Evolutionary conservation across 1,140 invertebrate species (phyloP), one percentile per base, ranked within the genome.

Genomic region (Listronotus bonariensis): DNA sequence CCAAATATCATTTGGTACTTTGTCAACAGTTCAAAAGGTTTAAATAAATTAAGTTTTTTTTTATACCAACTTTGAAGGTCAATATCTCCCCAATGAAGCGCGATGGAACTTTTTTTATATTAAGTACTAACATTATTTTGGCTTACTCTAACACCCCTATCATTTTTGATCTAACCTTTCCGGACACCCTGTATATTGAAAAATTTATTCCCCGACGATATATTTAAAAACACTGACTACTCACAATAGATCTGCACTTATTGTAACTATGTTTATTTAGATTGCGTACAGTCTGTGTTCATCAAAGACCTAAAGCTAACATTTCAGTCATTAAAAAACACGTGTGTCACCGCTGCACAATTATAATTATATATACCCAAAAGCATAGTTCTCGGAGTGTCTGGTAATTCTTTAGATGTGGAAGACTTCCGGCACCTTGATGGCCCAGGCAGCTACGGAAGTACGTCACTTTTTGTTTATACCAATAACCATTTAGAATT

Each of bases 401-500:
- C 8, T 43, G 41, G n/a, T 43, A 43, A 15, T 65, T 68, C 62
- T 68, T 70, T 60, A 63, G 69, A 65, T 68, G 57, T 65, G 55
- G 43, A 70, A 46, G 57, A 53, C 67, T 71, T 71, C 70, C 70
- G 67, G 60, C 51, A 48, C 57, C 12, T 17, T 67, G 67, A 67
- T 67, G 53, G 53, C 40, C 64, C 53, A 65, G 67, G 60, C 69
- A 69, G 38, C 63, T 68, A 71, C 71, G 72, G 72, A 74, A 74
- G 65, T 69, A 63, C 72, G 71, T 74, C 72, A 69, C 66, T 70
- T 60, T 66, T 65, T 72, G 71, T 72, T 72, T 74, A 74, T 67
- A 67, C 60, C 69, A 71, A 74, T 74, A 74, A 74, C 67, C 72
- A 69, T 72, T 72, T 71, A 72, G 69, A 68, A 71, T n/a, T 65